These are phyloP conservation scores for Helarctos malayanus DNA, from an alignment of 2,797 vertebrate species.

Conservation along the genomic window DNA sequence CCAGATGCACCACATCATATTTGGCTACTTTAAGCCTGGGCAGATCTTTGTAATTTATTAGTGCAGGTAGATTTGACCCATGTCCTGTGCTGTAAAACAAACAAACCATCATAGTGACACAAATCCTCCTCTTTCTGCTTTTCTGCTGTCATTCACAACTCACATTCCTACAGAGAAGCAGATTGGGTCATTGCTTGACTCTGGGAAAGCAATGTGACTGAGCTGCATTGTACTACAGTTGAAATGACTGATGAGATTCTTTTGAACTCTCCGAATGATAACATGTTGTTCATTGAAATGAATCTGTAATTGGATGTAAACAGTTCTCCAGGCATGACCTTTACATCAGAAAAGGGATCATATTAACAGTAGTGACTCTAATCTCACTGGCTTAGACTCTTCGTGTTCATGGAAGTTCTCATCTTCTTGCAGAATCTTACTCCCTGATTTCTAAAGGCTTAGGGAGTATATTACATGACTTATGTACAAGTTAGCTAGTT, in stretches of 20 bases:
- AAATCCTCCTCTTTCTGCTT: not conserved
- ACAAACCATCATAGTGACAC: not conserved
- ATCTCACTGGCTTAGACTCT: not conserved
- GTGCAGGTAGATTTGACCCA: not conserved
- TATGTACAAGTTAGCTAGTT: not conserved
- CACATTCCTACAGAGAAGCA: not conserved
- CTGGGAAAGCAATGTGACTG: not conserved
- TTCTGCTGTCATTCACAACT: not conserved
- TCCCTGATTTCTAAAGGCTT: not conserved
- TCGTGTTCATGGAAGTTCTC: rapidly evolving
- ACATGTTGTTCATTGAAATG: not conserved
- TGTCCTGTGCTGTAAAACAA: not conserved
- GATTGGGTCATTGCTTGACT: not conserved
- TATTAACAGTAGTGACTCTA: not conserved
- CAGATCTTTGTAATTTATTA: not conserved
- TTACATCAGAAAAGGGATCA: not conserved
- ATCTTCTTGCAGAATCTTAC: not conserved
- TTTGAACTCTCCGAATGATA: not conserved
- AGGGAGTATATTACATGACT: not conserved
- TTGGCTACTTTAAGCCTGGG: not conserved
- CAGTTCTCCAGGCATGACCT: not conserved
- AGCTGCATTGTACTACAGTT: not conserved
- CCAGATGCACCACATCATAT: not conserved
- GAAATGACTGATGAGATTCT: not conserved
- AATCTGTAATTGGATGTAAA: not conserved